phyloP scores from a whole-genome alignment of 2,113 vertebrate genomes.

The Bujurquina vittata region DNA sequence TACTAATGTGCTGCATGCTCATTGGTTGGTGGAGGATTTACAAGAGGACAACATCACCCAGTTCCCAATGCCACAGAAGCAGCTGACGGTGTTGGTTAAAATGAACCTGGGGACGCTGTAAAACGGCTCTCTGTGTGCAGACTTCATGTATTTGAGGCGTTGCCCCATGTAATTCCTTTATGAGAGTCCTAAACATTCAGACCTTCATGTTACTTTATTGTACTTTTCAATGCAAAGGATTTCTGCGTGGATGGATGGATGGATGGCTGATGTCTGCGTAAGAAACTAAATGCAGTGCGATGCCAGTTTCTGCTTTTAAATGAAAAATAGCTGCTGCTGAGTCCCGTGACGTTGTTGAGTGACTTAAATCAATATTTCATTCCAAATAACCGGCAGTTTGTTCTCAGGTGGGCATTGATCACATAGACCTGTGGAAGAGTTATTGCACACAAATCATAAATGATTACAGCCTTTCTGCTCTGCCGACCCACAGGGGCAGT shows the following conservation, averaged over 20 bases:
- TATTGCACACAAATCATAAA: conserved; percentile 10
- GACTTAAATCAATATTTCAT: conserved; percentile 15
- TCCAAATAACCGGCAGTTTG: conserved; percentile 6
- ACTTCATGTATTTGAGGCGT: not conserved
- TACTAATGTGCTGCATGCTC: too few species aligned
- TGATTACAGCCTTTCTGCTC: not conserved
- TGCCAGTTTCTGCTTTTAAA: not conserved
- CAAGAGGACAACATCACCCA: not conserved
- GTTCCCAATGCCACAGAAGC: not conserved
- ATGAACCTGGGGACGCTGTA: not conserved
- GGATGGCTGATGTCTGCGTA: too few species aligned
- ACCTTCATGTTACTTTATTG: not conserved
- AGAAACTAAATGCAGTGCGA: too few species aligned
- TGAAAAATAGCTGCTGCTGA: not conserved
- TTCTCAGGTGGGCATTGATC: not conserved
- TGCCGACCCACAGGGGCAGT: not conserved
- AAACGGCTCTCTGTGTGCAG: not conserved
- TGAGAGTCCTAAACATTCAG: not conserved
- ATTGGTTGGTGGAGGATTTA: not conserved
- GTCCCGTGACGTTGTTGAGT: not conserved
- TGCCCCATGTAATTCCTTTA: not conserved
- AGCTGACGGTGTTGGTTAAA: not conserved
- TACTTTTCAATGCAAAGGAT: not conserved
- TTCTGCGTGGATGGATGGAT: not conserved
- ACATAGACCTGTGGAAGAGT: not conserved